phyloP scores from a whole-genome alignment of 2,797 vertebrate species.

The Manis crassicaudata region DNA sequence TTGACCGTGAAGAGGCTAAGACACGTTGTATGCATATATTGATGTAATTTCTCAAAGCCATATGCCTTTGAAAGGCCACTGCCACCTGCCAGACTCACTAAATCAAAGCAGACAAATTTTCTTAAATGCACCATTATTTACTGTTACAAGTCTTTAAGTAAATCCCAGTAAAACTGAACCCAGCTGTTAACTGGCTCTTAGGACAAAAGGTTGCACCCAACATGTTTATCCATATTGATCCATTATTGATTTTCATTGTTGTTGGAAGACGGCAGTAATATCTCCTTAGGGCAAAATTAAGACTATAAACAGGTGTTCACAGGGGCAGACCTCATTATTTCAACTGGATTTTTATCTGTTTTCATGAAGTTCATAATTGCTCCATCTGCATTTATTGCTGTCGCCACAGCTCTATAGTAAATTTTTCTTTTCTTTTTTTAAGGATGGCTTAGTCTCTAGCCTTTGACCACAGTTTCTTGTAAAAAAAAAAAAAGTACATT shows the following conservation, averaged over 20 bases:
- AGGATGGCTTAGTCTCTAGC: constrained; percentile 2
- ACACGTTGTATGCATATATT: constrained; percentile 74
- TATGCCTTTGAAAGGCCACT: constrained; percentile 68
- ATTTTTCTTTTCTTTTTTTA: constrained; percentile 35
- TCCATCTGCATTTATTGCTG: constrained; percentile 59
- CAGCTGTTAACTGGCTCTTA: constrained; percentile 85
- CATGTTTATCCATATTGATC: constrained; percentile 88
- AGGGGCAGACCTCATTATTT: constrained; percentile 76
- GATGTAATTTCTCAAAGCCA: constrained; percentile 81
- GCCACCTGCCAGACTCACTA: constrained; percentile 74
- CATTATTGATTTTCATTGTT: constrained; percentile 86
- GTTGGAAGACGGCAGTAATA: constrained; percentile 82
- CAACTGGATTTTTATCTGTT: constrained; percentile 80
- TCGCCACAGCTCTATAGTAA: constrained; percentile 50
- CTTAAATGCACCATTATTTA: constrained; percentile 72
- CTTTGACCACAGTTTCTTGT: not conserved
- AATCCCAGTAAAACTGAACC: constrained; percentile 82
- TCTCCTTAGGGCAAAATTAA: constrained; percentile 88
- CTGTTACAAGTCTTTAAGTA: constrained; percentile 73
- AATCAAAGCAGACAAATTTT: constrained; percentile 71
- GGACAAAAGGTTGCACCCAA: constrained; percentile 86
- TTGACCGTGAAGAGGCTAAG: constrained; percentile 66
- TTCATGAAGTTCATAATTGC: constrained; percentile 73
- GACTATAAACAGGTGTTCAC: constrained; percentile 85
- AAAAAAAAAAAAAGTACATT: not conserved